Evolutionary conservation across 2,797 vertebrate species (phyloP), one percentile per base, ranked within the genome.

Genomic region (Muraenolepis orangiensis): DNA sequence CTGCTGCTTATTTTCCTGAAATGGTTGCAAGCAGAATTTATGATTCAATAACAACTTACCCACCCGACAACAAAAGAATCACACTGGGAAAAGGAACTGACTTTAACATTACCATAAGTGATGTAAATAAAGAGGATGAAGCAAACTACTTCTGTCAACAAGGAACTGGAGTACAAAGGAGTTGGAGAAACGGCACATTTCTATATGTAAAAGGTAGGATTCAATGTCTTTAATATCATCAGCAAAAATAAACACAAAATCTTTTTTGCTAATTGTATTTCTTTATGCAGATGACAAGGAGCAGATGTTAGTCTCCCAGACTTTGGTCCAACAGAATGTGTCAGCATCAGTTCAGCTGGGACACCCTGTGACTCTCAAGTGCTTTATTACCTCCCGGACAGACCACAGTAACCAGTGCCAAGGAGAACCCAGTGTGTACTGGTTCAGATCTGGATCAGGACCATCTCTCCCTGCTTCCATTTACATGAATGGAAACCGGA

Each of bases 371-470:
- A 2, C 8, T 64, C 23, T 64, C 57, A 7, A 64, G n/a, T 64
- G 57, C 57, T 64, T 23, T 64, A 28, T 64, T 64, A 64, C 2
- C 57, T 26, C 57, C 57, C 57, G 57, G 57, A 64, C 23, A 14
- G 23, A 64, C 57, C 23, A 26, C 57, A 64, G 57, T 26, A 64
- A 64, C 57, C 57, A 64, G 57, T 64, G 57, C 57, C 57, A 64
- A 64, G 57, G 57, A 11, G 57, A 64, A 26, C 57, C n/a, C 57
- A 64, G 57, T 64, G 57, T 64, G 57, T 64, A 64, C 57, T 64
- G 57, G 57, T 64, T 64, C 57, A 64, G 57, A 64, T n/a, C n/a
- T n/a, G n/a, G n/a, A n/a, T 64, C 57, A 12, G 57, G 57, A 64
- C 23, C 57, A 64, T 64, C 57, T 64, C 57, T 26, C 57, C 57